Evolutionary conservation across 1,140 invertebrate species (phyloP).

Genomic region (Cydia pomonella): DNA sequence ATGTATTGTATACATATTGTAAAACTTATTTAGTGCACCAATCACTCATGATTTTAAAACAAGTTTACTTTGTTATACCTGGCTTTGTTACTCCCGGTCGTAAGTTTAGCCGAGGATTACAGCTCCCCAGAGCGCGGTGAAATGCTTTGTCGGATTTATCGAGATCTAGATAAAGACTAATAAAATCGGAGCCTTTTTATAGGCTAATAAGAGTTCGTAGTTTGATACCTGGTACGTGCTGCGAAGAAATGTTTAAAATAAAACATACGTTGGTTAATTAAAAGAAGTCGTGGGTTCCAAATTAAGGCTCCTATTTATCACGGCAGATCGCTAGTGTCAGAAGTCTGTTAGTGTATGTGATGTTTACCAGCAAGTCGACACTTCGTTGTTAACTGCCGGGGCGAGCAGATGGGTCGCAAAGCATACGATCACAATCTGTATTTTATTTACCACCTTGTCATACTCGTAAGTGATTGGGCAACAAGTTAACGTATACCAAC

Average conservation of each 20-base stretch:
- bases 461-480: too few relatives aligned
- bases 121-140: constrained; percentile 8
- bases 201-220: constrained; percentile 17
- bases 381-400: too few relatives aligned
- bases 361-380: too few relatives aligned
- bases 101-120: constrained; percentile 25
- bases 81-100: constrained; percentile 16
- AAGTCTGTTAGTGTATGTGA: too few relatives aligned
- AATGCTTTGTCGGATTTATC: constrained; percentile 32
- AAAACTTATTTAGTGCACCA: neutral
- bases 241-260: neutral
- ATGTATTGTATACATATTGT: too few relatives aligned
- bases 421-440: too few relatives aligned
- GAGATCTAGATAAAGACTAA: constrained; percentile 26
- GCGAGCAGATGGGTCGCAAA: too few relatives aligned
- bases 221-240: constrained; percentile 1
- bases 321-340: too few relatives aligned
- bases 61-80: constrained; percentile 25
- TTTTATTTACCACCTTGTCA: too few relatives aligned
- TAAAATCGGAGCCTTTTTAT: constrained; percentile 32
- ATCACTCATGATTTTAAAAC: constrained; percentile 4
- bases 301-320: neutral
- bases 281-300: neutral
- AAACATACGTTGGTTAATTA: too few relatives aligned
- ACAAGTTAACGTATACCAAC: too few relatives aligned